Conservation (phyloP, 2,113 vertebrate genomes). For the Guaruba guarouba region DNA sequence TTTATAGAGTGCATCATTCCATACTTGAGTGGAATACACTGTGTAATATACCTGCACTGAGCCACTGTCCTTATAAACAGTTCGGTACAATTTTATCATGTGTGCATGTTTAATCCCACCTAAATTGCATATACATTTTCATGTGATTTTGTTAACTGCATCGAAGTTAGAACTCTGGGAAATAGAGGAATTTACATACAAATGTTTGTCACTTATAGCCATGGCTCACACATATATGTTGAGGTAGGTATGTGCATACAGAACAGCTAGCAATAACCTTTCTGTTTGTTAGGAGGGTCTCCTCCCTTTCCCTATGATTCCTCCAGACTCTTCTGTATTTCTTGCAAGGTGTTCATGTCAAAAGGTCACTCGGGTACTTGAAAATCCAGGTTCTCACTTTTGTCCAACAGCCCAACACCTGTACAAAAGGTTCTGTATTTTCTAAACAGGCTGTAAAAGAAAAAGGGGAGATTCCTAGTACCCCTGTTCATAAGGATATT, state of each 20-base stretch:
- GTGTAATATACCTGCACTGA: background rate
- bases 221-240: accelerated
- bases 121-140: background rate
- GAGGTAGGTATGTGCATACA: background rate
- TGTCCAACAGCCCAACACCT: background rate
- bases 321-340: background rate
- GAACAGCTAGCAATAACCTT: accelerated
- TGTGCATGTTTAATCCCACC: background rate
- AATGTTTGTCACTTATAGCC: background rate
- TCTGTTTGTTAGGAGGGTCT: background rate
- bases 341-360: background rate
- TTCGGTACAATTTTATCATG: background rate
- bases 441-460: background rate
- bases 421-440: background rate
- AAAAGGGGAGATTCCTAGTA: background rate
- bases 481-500: background rate
- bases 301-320: background rate
- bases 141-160: background rate
- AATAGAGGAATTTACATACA: background rate
- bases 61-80: background rate
- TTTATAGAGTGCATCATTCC: background rate
- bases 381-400: background rate
- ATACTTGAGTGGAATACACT: background rate
- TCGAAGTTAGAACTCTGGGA: background rate
- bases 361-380: background rate